These are phyloP conservation scores for Lithophane ornitopus DNA, from an alignment of 2,888 invertebrate genomes.

Conservation along the genomic window DNA sequence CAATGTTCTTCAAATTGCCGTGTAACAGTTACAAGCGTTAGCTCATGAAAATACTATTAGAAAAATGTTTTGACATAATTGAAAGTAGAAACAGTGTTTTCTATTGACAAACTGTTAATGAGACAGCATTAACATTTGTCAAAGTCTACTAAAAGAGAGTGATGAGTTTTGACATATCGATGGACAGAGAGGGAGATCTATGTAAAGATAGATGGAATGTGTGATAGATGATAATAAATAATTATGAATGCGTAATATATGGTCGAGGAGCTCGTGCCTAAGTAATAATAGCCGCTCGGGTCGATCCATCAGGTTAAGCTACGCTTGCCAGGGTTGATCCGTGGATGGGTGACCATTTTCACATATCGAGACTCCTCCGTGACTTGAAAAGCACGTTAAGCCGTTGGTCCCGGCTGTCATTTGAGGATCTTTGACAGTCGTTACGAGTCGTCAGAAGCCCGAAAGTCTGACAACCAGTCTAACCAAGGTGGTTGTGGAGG, in stretches of 20 bases:
- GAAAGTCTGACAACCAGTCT: too few relatives aligned
- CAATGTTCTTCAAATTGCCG: slow-evolving; percentile 3
- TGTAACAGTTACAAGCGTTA: slow-evolving; percentile 19
- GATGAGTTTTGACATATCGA: background rate
- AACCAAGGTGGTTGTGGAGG: too few relatives aligned
- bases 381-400: too few relatives aligned
- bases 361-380: too few relatives aligned
- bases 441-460: too few relatives aligned
- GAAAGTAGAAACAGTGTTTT: background rate
- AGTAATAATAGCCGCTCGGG: too few relatives aligned
- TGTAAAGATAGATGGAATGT: background rate
- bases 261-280: background rate
- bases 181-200: background rate
- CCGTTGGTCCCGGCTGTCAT: too few relatives aligned
- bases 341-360: too few relatives aligned
- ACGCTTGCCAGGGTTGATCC: too few relatives aligned
- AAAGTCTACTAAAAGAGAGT: background rate
- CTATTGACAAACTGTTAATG: background rate
- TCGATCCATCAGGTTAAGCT: too few relatives aligned
- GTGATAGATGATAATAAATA: background rate
- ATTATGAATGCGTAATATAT: background rate
- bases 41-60: background rate
- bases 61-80: background rate
- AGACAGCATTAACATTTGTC: background rate
- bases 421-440: too few relatives aligned